phyloP scores from a whole-genome alignment of 1,140 invertebrate species.

The Phymorhynchus buccinoides region DNA sequence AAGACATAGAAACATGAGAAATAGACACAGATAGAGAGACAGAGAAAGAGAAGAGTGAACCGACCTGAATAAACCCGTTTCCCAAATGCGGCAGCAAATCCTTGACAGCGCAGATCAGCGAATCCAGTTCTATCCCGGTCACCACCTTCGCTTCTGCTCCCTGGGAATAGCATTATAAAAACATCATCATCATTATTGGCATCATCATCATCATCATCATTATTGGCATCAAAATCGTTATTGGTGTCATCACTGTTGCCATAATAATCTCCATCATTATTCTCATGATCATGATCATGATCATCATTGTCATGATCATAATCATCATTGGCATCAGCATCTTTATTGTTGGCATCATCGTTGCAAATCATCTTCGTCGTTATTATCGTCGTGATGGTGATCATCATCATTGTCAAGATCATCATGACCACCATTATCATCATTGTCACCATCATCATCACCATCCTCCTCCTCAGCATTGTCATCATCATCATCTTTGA shows the following conservation, averaged over 20 bases:
- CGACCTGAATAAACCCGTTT: conserved; percentile 80
- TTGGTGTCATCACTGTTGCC: neutral
- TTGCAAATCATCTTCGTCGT: neutral
- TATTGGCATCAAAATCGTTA: too few species aligned
- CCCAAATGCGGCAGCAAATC: conserved; percentile 87
- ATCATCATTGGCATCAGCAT: neutral
- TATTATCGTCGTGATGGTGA: neutral
- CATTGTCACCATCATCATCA: neutral
- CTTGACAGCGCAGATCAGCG: conserved; percentile 81
- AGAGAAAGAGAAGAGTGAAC: neutral
- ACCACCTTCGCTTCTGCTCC: conserved; percentile 54
- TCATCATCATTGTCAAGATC: neutral
- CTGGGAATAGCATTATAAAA: too few species aligned
- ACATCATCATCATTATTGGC: neutral
- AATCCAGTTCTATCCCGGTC: conserved; percentile 74
- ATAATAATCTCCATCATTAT: neutral
- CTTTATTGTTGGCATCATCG: neutral
- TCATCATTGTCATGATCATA: neutral
- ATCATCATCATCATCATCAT: conserved; percentile 10
- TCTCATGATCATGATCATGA: neutral
- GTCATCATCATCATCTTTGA: neutral
- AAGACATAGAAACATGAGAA: too few species aligned
- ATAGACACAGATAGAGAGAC: neutral
- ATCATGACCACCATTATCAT: conserved; percentile 2
- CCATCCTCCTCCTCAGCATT: neutral